phyloP scores from a whole-genome alignment of 2,888 invertebrate species.

The Erpobdella octoculata region DNA sequence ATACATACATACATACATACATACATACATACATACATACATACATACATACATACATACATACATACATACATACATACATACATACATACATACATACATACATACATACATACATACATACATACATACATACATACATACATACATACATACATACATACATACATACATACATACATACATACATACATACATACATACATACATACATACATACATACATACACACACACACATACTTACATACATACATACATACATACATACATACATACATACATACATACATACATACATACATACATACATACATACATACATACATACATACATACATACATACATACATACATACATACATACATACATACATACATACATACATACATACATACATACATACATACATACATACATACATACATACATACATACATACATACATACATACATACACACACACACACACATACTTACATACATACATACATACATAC shows the following conservation, averaged over 20 bases:
- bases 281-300: not conserved
- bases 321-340: not conserved
- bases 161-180: not conserved
- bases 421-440: slow-evolving; percentile 1
- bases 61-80: slow-evolving; percentile 11
- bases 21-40: slow-evolving; percentile 12
- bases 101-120: not conserved
- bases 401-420: slow-evolving; percentile 1
- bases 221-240: slow-evolving; percentile 1
- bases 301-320: not conserved
- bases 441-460: not conserved
- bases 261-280: not conserved
- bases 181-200: no score
- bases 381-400: not conserved
- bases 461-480: not conserved
- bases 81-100: slow-evolving; percentile 7
- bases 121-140: not conserved
- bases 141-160: not conserved
- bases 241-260: not conserved
- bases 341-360: not conserved
- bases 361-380: not conserved
- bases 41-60: slow-evolving; percentile 10
- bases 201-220: slow-evolving; percentile 1
- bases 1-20: slow-evolving; percentile 12
- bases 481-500: not conserved